phyloP scores from a whole-genome alignment of 1,140 invertebrate genomes.

The Agrypnia vestita region DNA sequence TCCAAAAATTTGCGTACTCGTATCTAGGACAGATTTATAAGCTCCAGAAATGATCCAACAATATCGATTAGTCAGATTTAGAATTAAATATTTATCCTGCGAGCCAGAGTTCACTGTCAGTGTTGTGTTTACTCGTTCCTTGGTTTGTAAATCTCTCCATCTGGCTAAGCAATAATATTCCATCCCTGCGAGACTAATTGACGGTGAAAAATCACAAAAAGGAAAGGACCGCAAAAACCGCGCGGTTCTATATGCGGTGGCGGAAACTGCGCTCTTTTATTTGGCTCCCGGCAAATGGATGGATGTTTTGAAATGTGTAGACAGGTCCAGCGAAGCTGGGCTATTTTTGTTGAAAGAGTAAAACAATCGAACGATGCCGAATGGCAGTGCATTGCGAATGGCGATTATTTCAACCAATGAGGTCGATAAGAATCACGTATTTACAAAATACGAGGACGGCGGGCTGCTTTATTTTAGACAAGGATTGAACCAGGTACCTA shows the following conservation, averaged over 20 bases:
- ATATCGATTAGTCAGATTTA: neutral
- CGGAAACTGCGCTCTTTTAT: neutral
- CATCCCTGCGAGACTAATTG: neutral
- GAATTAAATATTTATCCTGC: neutral
- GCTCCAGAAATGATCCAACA: neutral
- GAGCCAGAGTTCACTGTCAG: constrained; percentile 13
- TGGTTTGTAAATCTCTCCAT: constrained; percentile 10
- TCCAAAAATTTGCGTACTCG: too few species aligned
- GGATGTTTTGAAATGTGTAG: neutral
- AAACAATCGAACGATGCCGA: constrained; percentile 33
- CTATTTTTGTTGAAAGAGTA: constrained; percentile 44
- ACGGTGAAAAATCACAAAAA: neutral
- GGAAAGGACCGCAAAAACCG: neutral
- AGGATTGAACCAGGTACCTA: too few species aligned
- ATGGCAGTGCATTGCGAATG: constrained; percentile 2
- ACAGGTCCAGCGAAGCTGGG: neutral
- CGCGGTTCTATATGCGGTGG: neutral
- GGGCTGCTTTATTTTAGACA: too few species aligned
- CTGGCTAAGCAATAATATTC: neutral
- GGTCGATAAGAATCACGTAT: too few species aligned
- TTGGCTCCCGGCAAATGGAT: neutral
- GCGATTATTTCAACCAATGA: neutral
- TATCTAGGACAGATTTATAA: too few species aligned
- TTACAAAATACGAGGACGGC: too few species aligned
- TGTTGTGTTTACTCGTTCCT: neutral